Evolutionary conservation across 2,888 invertebrate species (phyloP).

Genomic region (Polydesmus complanatus): DNA sequence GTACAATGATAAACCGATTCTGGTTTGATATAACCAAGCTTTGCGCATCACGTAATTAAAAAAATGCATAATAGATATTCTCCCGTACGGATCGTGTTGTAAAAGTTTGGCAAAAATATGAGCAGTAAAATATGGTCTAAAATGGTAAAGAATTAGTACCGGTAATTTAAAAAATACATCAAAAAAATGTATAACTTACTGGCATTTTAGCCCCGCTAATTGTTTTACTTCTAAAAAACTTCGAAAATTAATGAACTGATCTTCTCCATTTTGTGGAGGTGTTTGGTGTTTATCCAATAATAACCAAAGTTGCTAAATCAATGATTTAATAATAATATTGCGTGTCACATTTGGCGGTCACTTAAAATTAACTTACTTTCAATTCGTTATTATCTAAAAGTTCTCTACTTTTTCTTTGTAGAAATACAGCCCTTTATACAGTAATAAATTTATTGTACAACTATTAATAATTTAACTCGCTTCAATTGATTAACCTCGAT

Average conservation of each 20-base stretch:
- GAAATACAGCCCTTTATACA: conserved; percentile 52
- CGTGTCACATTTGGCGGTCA: neutral
- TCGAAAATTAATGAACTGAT: conserved; percentile 69
- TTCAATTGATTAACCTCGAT: conserved; percentile 37
- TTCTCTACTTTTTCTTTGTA: conserved; percentile 70
- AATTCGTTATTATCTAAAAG: conserved; percentile 75
- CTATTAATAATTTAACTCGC: neutral
- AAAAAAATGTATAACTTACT: conserved; percentile 33
- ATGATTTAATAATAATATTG: conserved; percentile 4
- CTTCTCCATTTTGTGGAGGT: conserved; percentile 54
- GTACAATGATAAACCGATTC: conserved; percentile 82
- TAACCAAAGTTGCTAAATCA: conserved; percentile 55
- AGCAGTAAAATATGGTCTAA: conserved; percentile 65
- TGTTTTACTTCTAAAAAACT: conserved; percentile 68
- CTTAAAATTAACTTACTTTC: conserved; percentile 28
- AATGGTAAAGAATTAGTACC: conserved; percentile 21
- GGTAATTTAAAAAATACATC: neutral
- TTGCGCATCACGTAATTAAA: conserved; percentile 93
- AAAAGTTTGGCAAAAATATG: conserved; percentile 75
- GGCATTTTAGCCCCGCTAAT: conserved; percentile 59
- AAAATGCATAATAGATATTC: conserved; percentile 73
- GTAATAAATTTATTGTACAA: neutral
- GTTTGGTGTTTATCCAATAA: conserved; percentile 68
- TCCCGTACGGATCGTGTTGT: conserved; percentile 69
- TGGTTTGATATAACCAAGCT: conserved; percentile 87